These are phyloP conservation scores for Salpingus planirostris DNA, from an alignment of 2,888 invertebrate species.

Conservation along the genomic window DNA sequence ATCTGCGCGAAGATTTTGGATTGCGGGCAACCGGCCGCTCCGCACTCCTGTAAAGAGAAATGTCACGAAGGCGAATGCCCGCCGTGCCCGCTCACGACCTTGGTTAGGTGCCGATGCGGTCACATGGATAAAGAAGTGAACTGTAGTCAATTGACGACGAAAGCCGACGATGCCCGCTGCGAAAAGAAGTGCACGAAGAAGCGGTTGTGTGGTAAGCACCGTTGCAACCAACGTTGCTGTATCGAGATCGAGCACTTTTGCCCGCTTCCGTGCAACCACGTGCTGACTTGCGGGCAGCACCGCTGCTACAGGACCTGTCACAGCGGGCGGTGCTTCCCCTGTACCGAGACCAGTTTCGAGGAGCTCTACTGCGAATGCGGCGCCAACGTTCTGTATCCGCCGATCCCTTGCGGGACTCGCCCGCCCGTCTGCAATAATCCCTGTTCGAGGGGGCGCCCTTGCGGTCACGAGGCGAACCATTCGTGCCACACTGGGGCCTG, in stretches of 20 bases:
- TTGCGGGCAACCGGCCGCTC: slow-evolving; percentile 58
- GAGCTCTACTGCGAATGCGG: slow-evolving; percentile 92
- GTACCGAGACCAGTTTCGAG: slow-evolving; percentile 72
- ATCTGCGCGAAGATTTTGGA: slow-evolving; percentile 54
- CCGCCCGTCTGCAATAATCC: slow-evolving; percentile 71
- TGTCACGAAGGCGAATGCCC: slow-evolving; percentile 72
- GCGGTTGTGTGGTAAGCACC: slow-evolving; percentile 78
- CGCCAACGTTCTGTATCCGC: slow-evolving; percentile 75
- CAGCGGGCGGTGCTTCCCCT: slow-evolving; percentile 72
- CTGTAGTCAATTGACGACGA: slow-evolving; percentile 61
- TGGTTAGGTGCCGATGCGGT: slow-evolving; percentile 77
- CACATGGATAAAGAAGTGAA: slow-evolving; percentile 73
- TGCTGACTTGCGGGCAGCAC: slow-evolving; percentile 80
- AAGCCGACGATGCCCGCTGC: slow-evolving; percentile 70
- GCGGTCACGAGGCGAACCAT: slow-evolving; percentile 77
- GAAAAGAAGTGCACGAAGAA: slow-evolving; percentile 87
- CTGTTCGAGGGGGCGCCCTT: slow-evolving; percentile 68
- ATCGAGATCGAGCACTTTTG: slow-evolving; percentile 81
- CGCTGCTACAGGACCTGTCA: slow-evolving; percentile 86
- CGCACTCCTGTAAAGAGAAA: slow-evolving; percentile 57
- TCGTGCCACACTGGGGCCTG: slow-evolving; percentile 71
- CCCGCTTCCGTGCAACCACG: slow-evolving; percentile 69
- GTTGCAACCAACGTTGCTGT: slow-evolving; percentile 86
- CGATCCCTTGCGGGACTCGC: slow-evolving; percentile 85
- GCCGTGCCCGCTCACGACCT: slow-evolving; percentile 64